phyloP scores from a whole-genome alignment of 2,797 vertebrate species.

The Echeneis naucrates region DNA sequence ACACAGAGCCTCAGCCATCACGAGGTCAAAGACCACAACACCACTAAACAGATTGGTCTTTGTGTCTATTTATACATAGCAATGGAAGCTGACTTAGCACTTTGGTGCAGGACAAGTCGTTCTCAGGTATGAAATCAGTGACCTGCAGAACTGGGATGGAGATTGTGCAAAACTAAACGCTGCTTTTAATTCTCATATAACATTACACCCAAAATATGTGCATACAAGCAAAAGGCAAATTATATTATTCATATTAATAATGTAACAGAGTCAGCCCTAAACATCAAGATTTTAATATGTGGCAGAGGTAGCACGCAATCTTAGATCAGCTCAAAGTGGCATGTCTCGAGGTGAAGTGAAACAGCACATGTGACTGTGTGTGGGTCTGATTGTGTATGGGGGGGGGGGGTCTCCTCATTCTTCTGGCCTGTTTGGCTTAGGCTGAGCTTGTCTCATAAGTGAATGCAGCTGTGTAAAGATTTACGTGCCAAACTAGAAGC shows the following conservation, averaged over 20 bases:
- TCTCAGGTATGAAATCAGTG: slow-evolving; percentile 19
- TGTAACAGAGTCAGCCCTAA: not conserved
- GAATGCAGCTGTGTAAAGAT: slow-evolving; percentile 35
- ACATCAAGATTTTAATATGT: slow-evolving; percentile 36
- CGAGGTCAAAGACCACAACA: slow-evolving; percentile 51
- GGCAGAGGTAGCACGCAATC: slow-evolving; percentile 27
- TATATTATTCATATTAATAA: slow-evolving; percentile 34
- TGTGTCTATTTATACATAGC: slow-evolving; percentile 60
- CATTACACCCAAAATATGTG: slow-evolving; percentile 5
- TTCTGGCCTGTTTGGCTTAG: slow-evolving; percentile 24
- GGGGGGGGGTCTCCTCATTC: slow-evolving; percentile 6
- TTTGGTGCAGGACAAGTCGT: slow-evolving; percentile 17
- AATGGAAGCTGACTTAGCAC: slow-evolving; percentile 55
- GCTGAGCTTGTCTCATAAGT: slow-evolving; percentile 34
- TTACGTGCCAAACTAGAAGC: slow-evolving; percentile 30
- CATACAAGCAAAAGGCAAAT: slow-evolving; percentile 29
- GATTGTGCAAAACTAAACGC: slow-evolving; percentile 34
- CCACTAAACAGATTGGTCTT: slow-evolving; percentile 62
- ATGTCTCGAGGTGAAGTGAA: slow-evolving; percentile 18
- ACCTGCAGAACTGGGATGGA: slow-evolving; percentile 11
- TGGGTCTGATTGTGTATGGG: slow-evolving; percentile 1
- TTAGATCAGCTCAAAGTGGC: slow-evolving; percentile 16
- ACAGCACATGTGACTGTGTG: slow-evolving; percentile 14
- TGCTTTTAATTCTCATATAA: slow-evolving; percentile 39
- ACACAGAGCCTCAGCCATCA: slow-evolving; percentile 45